Evolutionary conservation across 2,888 invertebrate species (phyloP).

Genomic region (Notodromas monacha): DNA sequence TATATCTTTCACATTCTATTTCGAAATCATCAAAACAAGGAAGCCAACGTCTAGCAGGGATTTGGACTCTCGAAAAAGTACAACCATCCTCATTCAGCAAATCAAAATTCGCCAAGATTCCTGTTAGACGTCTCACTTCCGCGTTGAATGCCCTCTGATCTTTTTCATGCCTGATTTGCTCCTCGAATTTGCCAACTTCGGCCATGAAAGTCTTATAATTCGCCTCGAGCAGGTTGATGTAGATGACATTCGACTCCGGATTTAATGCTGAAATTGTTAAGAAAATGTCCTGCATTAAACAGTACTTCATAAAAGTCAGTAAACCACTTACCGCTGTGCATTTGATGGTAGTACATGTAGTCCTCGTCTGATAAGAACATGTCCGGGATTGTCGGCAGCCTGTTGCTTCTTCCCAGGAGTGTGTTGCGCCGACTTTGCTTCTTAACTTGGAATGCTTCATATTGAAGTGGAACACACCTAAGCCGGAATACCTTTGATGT

Average conservation of each 20-base stretch:
- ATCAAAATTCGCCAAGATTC: slow-evolving; percentile 4
- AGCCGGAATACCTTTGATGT: slow-evolving; percentile 4
- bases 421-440: slow-evolving; percentile 4
- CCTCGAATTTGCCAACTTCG: slow-evolving; percentile 4
- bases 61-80: slow-evolving; percentile 2
- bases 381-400: slow-evolving; percentile 4
- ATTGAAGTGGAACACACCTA: slow-evolving; percentile 4
- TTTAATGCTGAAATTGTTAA: slow-evolving; percentile 4
- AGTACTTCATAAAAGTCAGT: slow-evolving; percentile 4
- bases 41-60: slow-evolving; percentile 4
- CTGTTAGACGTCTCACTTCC: slow-evolving; percentile 4
- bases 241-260: slow-evolving; percentile 4
- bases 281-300: slow-evolving; percentile 4
- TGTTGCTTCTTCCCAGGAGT: slow-evolving; percentile 4
- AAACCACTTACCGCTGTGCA: slow-evolving; percentile 4
- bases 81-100: slow-evolving; percentile 2
- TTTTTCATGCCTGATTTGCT: slow-evolving; percentile 4
- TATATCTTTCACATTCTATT: slow-evolving; percentile 4
- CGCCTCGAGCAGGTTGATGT: slow-evolving; percentile 2
- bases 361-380: slow-evolving; percentile 4
- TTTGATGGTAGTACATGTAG: slow-evolving; percentile 4
- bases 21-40: slow-evolving; percentile 4
- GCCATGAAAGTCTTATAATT: slow-evolving; percentile 4
- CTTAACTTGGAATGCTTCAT: slow-evolving; percentile 4
- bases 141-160: slow-evolving; percentile 4